A percentile compares a stretch with the other conserved stretches of the same genome.
phyloP scores from a whole-genome alignment of 2,888 invertebrate species.

The Latrodectus elegans region DNA sequence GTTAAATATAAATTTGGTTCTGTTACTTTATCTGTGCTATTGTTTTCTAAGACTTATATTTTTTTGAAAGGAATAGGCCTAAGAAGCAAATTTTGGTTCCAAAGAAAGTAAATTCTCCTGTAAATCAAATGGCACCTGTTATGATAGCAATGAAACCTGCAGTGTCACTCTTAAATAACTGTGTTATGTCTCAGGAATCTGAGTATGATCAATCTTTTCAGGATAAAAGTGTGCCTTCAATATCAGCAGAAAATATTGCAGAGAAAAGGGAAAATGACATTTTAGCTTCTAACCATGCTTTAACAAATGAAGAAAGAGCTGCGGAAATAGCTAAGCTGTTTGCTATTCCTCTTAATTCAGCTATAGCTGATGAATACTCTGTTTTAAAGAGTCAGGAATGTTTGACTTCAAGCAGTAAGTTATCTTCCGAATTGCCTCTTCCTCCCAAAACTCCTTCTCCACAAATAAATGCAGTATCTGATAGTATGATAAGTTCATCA shows the following conservation, averaged over 20 bases:
- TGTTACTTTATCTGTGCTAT: background rate
- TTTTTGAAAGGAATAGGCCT: constrained; percentile 55
- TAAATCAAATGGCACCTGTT: constrained; percentile 1
- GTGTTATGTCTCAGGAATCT: constrained; percentile 60
- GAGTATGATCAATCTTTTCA: constrained; percentile 58
- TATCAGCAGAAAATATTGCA: constrained; percentile 48
- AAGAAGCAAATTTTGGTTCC: constrained; percentile 57
- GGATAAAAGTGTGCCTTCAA: constrained; percentile 67
- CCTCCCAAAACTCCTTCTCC: constrained; percentile 38
- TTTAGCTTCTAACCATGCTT: constrained; percentile 27
- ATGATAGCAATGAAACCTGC: constrained; percentile 50
- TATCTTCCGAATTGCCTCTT: constrained; percentile 20
- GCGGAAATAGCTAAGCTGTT: constrained; percentile 61
- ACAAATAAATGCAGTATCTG: constrained; percentile 25
- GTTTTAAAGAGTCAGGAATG: constrained; percentile 30
- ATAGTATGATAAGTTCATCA: constrained; percentile 26
- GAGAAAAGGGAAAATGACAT: constrained; percentile 57
- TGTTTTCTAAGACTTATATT: background rate
- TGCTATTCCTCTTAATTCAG: constrained; percentile 55
- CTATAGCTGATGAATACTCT: constrained; percentile 35
- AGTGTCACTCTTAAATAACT: constrained; percentile 53
- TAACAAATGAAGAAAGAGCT: constrained; percentile 44
- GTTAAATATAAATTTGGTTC: background rate
- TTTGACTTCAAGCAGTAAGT: constrained; percentile 15
- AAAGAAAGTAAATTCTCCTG: constrained; percentile 41